Conservation (phyloP, 2,797 vertebrate species). For the Acestrorhynchus altus region DNA sequence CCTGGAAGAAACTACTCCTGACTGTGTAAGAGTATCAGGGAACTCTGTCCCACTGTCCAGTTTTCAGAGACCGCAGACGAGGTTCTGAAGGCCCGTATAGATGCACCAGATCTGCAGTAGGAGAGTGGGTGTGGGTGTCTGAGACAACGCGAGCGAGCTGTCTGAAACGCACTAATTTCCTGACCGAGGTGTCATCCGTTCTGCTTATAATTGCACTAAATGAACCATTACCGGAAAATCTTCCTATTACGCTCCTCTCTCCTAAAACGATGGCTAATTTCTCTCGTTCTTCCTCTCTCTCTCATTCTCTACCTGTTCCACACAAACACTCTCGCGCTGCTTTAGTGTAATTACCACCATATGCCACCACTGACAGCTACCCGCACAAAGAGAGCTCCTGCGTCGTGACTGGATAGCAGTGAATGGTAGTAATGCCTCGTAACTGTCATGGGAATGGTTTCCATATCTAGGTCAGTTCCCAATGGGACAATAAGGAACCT, state of each 20-base stretch:
- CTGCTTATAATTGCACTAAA: conserved; percentile 30
- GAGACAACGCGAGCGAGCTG: conserved; percentile 21
- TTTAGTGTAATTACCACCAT: conserved; percentile 53
- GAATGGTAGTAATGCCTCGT: background rate
- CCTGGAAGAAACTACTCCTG: no score
- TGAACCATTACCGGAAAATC: conserved; percentile 49
- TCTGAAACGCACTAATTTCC: conserved; percentile 41
- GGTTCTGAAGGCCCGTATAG: no score
- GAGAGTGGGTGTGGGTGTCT: background rate
- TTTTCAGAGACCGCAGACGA: no score
- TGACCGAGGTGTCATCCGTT: conserved; percentile 37
- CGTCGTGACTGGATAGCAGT: conserved; percentile 37
- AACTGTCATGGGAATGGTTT: background rate
- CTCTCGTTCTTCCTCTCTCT: conserved; percentile 37
- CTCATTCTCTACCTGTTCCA: conserved; percentile 28
- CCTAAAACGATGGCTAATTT: conserved; percentile 47
- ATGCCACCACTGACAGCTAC: conserved; percentile 48
- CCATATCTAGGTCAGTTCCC: conserved; percentile 8
- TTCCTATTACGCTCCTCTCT: conserved; percentile 36
- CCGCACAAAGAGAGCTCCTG: conserved; percentile 38
- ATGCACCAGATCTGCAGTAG: background rate
- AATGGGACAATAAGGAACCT: background rate
- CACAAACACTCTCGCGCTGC: conserved; percentile 36
- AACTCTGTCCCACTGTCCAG: no score
- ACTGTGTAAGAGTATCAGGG: no score